These are phyloP conservation scores for Catocala sponsa DNA, from an alignment of 2,888 invertebrate genomes.

Conservation along the genomic window DNA sequence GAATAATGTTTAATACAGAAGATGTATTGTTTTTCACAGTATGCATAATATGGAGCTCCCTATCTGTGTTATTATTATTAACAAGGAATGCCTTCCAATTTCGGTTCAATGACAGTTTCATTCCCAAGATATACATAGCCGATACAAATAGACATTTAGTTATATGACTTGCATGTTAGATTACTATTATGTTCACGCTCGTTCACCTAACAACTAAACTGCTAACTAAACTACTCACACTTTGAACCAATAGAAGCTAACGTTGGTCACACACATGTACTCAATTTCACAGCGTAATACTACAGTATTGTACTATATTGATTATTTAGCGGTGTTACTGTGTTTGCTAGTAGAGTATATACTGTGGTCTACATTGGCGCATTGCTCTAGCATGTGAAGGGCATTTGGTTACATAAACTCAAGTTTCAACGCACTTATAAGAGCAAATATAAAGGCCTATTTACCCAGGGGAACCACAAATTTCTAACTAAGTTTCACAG, in stretches of 20 bases:
- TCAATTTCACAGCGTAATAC: too few species aligned
- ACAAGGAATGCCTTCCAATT: conserved; percentile 7
- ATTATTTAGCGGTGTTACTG: too few species aligned
- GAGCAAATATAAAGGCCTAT: conserved; percentile 20
- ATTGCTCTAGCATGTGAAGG: background rate
- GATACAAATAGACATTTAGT: conserved; percentile 46
- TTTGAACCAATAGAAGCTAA: background rate
- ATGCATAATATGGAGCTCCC: too few species aligned
- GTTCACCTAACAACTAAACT: background rate
- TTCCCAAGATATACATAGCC: conserved; percentile 20
- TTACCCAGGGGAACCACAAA: conserved; percentile 38
- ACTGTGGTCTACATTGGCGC: too few species aligned
- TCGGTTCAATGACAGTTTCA: conserved; percentile 15
- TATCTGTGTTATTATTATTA: too few species aligned
- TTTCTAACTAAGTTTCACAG: conserved; percentile 36
- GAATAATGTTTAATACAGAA: too few species aligned
- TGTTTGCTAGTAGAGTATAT: too few species aligned
- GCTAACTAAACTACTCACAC: background rate
- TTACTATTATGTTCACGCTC: conserved; percentile 36
- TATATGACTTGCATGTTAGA: conserved; percentile 45
- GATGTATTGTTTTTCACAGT: too few species aligned
- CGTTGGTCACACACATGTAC: too few species aligned
- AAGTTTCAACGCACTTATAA: too few species aligned
- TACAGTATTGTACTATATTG: too few species aligned
- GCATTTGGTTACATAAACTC: too few species aligned